Base-by-base conservation (phyloP, 1,140 invertebrate species). In the Drosophila cardini region DNA sequence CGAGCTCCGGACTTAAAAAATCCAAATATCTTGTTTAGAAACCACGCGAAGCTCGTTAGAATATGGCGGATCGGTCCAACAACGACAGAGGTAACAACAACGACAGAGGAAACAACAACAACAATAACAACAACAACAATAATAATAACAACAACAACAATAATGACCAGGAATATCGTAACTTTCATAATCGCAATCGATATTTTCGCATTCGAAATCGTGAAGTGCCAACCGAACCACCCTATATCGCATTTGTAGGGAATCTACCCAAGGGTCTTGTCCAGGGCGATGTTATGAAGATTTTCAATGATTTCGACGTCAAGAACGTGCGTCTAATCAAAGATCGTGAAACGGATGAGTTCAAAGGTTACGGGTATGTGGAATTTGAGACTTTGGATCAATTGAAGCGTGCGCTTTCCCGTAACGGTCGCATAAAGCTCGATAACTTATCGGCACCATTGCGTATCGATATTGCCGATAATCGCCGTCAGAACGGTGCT, bases 361-460 rank as follows among this genome's bases (percentile, higher is more conserved):
- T 98, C 93, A 98, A 98, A 94, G 97, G 98, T 45, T 99, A 98
- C 93, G 98, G 98, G 91, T 99, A 99, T 93, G 98, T 99, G 43
- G 98, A 99, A 93, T 99, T 99, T 93, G 96, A 97, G 78, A 95
- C 96, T 64, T 72, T 95, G 10, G 92, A 96, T 10, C 96, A 97
- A 82, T 93, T 99, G 58, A 94, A 96, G 86, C 93, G 94, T 76
- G 97, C 97, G 10, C 93, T 99, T 58, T 93, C 94, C 74, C 93
- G 96, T 90, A 96, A 98, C 93, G 96, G 96, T 10, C 92, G 93
- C 38, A 93, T 96, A 34, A 93, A 94, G 83, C 94, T 97, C 69
- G 96, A 97, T 68, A 95, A 94, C 50, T 55, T 75, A 5, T 78
- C 80, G 18, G 93, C 94, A 45, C 78, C 93, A 52, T 92, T 97